Conservation (phyloP, 2,888 invertebrate genomes). For the Autographa pulchrina region DNA sequence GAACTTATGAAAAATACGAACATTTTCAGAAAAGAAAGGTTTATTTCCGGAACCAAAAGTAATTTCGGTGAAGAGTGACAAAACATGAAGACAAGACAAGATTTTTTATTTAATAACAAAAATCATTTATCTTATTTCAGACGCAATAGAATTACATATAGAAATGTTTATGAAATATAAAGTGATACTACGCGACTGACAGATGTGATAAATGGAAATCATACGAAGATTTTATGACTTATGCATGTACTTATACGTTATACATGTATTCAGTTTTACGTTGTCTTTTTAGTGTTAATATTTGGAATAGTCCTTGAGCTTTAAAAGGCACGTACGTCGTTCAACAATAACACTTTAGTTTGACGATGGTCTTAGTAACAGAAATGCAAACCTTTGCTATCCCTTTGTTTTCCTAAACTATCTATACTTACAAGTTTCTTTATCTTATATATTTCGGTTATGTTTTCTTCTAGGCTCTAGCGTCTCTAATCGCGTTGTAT, state of each 20-base stretch:
- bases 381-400: slow-evolving; percentile 36
- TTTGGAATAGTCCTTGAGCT: slow-evolving; percentile 24
- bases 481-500: too few species aligned
- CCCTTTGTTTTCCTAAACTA: slow-evolving; percentile 27
- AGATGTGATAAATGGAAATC: slow-evolving; percentile 12
- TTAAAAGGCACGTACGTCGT: slow-evolving; percentile 39
- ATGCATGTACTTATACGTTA: slow-evolving; percentile 1
- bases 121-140: slow-evolving; percentile 6
- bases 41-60: not conserved
- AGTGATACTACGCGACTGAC: slow-evolving; percentile 15
- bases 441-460: too few species aligned
- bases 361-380: slow-evolving; percentile 47
- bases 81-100: not conserved
- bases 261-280: slow-evolving; percentile 9
- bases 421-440: slow-evolving; percentile 12
- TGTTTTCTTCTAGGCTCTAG: too few species aligned
- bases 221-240: slow-evolving; percentile 19
- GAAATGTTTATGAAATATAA: not conserved
- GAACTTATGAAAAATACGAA: not conserved
- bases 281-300: slow-evolving; percentile 18
- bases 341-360: slow-evolving; percentile 47
- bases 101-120: not conserved
- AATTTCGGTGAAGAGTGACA: not conserved
- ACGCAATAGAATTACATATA: slow-evolving; percentile 5
- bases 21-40: slow-evolving; percentile 1